Percentiles rank a stretch among this genome's conserved stretches.
phyloP scores from a whole-genome alignment of 2,113 vertebrate species.

The Chaenocephalus aceratus region DNA sequence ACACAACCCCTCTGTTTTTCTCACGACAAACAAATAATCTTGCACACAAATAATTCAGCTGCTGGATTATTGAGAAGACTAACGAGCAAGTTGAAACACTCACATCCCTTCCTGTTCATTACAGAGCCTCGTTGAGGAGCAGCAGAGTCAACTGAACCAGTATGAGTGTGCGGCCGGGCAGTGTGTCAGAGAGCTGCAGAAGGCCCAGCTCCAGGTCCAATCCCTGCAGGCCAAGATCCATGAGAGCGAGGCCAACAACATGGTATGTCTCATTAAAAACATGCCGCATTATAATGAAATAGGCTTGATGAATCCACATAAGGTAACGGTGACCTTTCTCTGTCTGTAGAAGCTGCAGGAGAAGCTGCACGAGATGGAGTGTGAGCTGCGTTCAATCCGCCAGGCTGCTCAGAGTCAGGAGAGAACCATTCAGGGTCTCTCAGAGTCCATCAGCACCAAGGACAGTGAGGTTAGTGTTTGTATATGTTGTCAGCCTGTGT shows the following conservation, averaged over 20 bases:
- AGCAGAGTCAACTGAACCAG: conserved; percentile 84
- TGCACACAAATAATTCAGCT: conserved; percentile 12
- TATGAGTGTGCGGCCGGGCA: conserved; percentile 81
- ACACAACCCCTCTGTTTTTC: conserved; percentile 41
- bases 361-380: conserved; percentile 90
- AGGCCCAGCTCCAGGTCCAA: conserved; percentile 88
- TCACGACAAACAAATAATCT: conserved; percentile 6
- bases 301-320: not conserved
- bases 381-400: conserved; percentile 87
- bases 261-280: conserved; percentile 85
- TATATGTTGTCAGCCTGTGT: not conserved
- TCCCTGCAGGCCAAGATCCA: conserved; percentile 88
- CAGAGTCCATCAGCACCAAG: conserved; percentile 88
- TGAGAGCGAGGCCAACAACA: conserved; percentile 88
- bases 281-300: not conserved
- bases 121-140: conserved; percentile 85
- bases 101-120: not conserved
- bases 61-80: not conserved
- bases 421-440: conserved; percentile 88
- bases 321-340: not conserved
- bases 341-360: conserved; percentile 89
- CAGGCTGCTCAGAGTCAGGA: conserved; percentile 89
- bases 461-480: conserved; percentile 88
- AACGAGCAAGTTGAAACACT: not conserved
- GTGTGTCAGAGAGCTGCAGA: conserved; percentile 79